Evolutionary conservation across 35 echinoderm and acorn worm species (phyloP).

Genomic region (Stichopus chloronotus): DNA sequence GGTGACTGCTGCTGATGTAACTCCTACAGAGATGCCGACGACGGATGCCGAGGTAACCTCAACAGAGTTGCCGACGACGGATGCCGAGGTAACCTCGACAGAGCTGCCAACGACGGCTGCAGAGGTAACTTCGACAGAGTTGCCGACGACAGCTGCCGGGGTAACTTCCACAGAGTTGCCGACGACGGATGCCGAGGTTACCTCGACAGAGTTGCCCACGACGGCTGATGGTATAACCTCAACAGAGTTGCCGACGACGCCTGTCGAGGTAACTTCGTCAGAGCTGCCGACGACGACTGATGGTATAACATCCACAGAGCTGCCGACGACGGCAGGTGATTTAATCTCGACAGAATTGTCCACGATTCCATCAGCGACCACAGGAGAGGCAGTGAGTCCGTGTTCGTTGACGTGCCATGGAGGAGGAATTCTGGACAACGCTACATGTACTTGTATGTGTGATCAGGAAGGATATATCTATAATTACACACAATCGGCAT

Average conservation of each 20-base stretch:
- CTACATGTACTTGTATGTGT: not conserved
- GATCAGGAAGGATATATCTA: not conserved
- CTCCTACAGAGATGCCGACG: not conserved
- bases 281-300: not conserved
- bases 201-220: too few species aligned
- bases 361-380: not conserved
- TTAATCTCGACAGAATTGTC: not conserved
- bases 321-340: not conserved
- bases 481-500: slow-evolving; percentile 7
- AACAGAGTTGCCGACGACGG: not conserved
- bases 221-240: too few species aligned
- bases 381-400: not conserved
- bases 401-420: not conserved
- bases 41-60: not conserved
- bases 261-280: too few species aligned
- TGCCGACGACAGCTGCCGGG: too few species aligned
- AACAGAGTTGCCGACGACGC: too few species aligned
- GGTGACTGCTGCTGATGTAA: too few species aligned
- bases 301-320: not conserved
- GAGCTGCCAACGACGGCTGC: too few species aligned
- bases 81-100: not conserved
- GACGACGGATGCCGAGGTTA: too few species aligned
- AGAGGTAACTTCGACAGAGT: too few species aligned
- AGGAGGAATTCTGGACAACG: not conserved
- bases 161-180: too few species aligned